Base-by-base conservation (phyloP, 2,797 vertebrate genomes). In the Leptoclinus maculatus region DNA sequence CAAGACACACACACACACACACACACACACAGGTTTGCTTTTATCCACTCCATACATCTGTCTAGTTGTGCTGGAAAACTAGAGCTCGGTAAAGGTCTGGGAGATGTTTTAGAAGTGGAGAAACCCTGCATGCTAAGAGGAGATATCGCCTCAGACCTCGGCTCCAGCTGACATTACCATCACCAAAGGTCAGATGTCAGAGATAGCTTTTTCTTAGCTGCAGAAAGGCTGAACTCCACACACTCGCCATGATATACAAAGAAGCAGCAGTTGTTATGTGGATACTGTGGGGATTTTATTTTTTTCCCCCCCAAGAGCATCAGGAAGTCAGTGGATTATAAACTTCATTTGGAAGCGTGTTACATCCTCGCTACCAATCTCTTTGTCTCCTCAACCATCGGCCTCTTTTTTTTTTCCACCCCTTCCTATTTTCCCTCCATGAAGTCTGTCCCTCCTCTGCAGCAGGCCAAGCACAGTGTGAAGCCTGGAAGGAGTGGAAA, bases 141-240 rank as follows among this genome's bases (percentile, higher is more conserved):
- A 73, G 78, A 86, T 85, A 87, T 69, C n/a, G 34, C 64, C 65
- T 81, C 72, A 76, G 77, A 80, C 80, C 82, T 84, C 85, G 21
- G 77, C 86, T 80, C 51, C 27, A 49, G 83, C 85, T 88, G 82
- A 86, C 84, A 79, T 81, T 87, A 89, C 85, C 83, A 70, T 68
- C 86, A 72, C 74, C 53, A 90, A 95, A 95, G 94, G 92, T 94
- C 93, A 94, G 85, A 88, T 91, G 84, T 90, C 87, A 90, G 36
- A 84, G 86, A 92, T 90, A 88, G 88, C 83, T 88, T 88, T 86
- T 81, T 58, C 78, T 36, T n/a, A 38, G 74, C 72, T 1, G 25
- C 62, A 53, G 57, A 80, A 76, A 68, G 84, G 80, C 66, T 77
- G 70, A 89, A 79, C 70, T 59, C n/a, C 74, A 77, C 78, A 69